A percentile compares a stretch with the other conserved stretches of the same genome.
These are phyloP conservation scores for Endomychus coccineus DNA, from an alignment of 2,888 invertebrate genomes.

Conservation along the genomic window DNA sequence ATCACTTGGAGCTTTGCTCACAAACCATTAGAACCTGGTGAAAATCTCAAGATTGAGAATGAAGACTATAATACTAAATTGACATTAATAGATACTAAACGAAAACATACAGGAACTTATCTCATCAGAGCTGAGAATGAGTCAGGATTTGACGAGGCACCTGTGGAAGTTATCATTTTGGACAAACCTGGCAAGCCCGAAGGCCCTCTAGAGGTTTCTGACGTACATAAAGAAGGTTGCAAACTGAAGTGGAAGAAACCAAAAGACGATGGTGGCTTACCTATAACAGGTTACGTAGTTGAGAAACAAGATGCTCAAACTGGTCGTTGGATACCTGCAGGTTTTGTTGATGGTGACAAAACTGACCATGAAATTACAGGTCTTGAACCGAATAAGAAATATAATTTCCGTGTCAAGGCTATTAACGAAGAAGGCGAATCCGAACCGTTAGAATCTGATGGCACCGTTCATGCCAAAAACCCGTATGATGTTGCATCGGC, in stretches of 20 bases:
- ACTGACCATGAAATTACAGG: constrained; percentile 80
- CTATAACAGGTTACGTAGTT: constrained; percentile 81
- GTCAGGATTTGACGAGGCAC: constrained; percentile 89
- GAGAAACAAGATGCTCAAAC: constrained; percentile 91
- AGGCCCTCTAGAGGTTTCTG: constrained; percentile 85
- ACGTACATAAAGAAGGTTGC: constrained; percentile 89
- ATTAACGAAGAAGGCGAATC: constrained; percentile 96
- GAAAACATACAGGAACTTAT: constrained; percentile 86
- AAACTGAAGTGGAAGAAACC: constrained; percentile 92
- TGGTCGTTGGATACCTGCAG: constrained; percentile 84
- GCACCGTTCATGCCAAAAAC: constrained; percentile 89
- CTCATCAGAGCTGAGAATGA: constrained; percentile 87
- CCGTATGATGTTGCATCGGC: constrained; percentile 86
- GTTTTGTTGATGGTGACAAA: constrained; percentile 72
- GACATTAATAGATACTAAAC: constrained; percentile 67
- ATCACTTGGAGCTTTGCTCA: constrained; percentile 71
- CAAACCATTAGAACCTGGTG: constrained; percentile 60
- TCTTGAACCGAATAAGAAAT: constrained; percentile 89
- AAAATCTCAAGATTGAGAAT: constrained; percentile 71
- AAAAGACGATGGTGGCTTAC: constrained; percentile 91
- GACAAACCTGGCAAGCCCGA: constrained; percentile 84
- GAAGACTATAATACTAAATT: constrained; percentile 89
- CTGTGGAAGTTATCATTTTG: constrained; percentile 80
- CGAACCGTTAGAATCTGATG: constrained; percentile 86
- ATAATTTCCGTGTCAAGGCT: constrained; percentile 96